These are phyloP conservation scores for Synaphobranchus kaupii DNA, from an alignment of 2,797 vertebrate species.

Conservation along the genomic window DNA sequence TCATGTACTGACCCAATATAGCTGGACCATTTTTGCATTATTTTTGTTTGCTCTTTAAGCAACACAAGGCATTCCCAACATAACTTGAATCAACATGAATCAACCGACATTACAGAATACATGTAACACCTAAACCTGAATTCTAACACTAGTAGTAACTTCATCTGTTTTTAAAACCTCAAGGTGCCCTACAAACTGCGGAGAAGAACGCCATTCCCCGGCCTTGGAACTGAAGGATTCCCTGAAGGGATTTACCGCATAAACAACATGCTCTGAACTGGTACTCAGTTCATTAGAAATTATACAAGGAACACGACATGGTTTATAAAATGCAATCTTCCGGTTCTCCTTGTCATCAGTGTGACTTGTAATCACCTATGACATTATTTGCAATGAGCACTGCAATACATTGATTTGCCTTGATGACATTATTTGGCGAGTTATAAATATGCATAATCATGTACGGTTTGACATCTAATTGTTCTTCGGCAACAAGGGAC, in stretches of 20 bases:
- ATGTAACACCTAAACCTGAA: neutral
- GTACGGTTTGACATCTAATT: neutral
- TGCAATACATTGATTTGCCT: neutral
- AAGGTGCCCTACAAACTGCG: neutral
- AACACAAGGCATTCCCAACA: neutral
- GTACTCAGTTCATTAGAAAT: neutral
- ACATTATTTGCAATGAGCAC: neutral
- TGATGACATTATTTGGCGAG: neutral
- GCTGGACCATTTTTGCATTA: neutral
- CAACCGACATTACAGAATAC: neutral
- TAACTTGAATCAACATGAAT: neutral
- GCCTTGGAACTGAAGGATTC: neutral
- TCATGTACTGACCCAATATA: neutral
- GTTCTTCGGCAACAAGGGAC: neutral
- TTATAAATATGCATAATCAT: neutral
- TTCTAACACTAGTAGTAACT: constrained; percentile 6
- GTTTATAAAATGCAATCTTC: neutral
- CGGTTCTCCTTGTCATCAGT: neutral
- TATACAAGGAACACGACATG: neutral
- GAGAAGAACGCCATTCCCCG: neutral
- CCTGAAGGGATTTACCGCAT: neutral
- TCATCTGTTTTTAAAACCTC: neutral
- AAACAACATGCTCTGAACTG: neutral
- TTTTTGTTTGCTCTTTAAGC: neutral
- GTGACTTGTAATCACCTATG: neutral